Percentiles rank a stretch among this genome's conserved stretches.
These are phyloP conservation scores for Chascanopsetta lugubris DNA, from an alignment of 2,113 vertebrate species.

Conservation along the genomic window DNA sequence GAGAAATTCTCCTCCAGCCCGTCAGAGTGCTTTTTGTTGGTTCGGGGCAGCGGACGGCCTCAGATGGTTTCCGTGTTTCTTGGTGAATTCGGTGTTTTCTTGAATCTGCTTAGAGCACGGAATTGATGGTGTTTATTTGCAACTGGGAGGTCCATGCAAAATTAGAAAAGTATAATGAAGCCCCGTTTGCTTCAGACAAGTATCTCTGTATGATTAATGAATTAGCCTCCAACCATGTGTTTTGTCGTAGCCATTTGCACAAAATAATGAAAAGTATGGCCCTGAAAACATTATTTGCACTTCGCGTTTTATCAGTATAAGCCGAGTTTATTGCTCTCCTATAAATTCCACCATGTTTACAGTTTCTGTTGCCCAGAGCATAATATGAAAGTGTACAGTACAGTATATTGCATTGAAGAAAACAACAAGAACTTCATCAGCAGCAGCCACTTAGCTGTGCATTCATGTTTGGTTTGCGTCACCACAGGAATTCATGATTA, in stretches of 20 bases:
- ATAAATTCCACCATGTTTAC: background rate
- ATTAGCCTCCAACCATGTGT: slow-evolving; percentile 16
- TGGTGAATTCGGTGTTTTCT: slow-evolving; percentile 11
- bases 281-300: slow-evolving; percentile 25
- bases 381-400: background rate
- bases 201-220: slow-evolving; percentile 30
- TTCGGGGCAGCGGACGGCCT: slow-evolving; percentile 9
- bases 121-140: slow-evolving; percentile 49
- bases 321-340: background rate
- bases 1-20: background rate
- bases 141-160: background rate
- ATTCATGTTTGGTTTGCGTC: background rate
- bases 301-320: slow-evolving; percentile 11
- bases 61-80: slow-evolving; percentile 32
- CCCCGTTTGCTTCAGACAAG: slow-evolving; percentile 7
- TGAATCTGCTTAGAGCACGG: slow-evolving; percentile 15
- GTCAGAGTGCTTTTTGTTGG: background rate
- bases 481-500: slow-evolving; percentile 8
- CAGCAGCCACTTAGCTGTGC: background rate
- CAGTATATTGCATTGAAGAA: background rate
- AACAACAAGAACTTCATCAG: background rate
- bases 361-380: background rate
- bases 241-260: slow-evolving; percentile 29
- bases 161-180: slow-evolving; percentile 28
- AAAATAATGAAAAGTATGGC: slow-evolving; percentile 49